Conservation (phyloP, 2,113 vertebrate species). For the Cettia cetti region DNA sequence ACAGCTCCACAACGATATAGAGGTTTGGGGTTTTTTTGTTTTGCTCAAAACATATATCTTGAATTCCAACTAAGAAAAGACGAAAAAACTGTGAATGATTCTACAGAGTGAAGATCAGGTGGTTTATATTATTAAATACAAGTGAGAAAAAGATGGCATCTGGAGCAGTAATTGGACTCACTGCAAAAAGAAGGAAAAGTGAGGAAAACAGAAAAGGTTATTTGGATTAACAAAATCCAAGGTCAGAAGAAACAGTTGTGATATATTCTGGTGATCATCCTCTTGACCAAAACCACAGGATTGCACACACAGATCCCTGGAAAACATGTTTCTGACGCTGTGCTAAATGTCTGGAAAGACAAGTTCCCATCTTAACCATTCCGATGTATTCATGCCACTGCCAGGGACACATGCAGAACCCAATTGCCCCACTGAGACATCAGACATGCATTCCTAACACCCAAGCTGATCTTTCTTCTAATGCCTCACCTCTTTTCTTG, state of each 20-base stretch:
- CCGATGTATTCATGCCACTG: not conserved
- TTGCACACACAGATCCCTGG: not conserved
- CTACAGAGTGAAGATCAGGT: not conserved
- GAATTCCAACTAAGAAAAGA: not conserved
- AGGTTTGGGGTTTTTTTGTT: accelerated
- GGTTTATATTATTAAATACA: not conserved
- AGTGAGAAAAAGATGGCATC: not conserved
- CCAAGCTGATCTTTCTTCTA: not conserved
- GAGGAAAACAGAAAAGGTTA: not conserved
- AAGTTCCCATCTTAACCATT: not conserved
- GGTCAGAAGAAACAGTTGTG: not conserved
- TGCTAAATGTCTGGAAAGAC: not conserved
- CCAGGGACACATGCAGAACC: not conserved
- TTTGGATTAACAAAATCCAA: not conserved
- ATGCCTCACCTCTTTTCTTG: not conserved
- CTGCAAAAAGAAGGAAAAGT: not conserved
- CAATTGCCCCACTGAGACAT: not conserved
- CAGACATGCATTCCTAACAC: not conserved
- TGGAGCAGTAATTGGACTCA: not conserved
- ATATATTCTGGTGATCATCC: not conserved
- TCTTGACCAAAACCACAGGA: not conserved
- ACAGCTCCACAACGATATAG: not conserved
- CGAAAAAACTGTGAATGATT: not conserved
- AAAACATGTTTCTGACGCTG: not conserved
- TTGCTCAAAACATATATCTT: not conserved